Base-by-base conservation (phyloP, 2,113 vertebrate genomes). In the Ascaphus truei region DNA sequence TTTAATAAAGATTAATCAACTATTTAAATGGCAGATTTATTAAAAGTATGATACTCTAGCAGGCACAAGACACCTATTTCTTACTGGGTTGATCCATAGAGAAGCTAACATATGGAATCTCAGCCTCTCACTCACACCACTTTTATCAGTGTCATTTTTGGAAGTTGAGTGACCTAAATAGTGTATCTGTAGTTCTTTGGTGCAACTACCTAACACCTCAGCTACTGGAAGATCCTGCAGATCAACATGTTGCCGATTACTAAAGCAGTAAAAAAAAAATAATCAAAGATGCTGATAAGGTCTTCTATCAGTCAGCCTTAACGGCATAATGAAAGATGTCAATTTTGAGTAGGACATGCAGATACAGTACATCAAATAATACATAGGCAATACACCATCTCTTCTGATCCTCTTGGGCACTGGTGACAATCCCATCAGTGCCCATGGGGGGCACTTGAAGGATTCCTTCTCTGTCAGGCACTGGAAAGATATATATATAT, bases 151-250 rank as follows among this genome's bases (percentile, higher is more conserved):
- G 59, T 37, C 31, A 50, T 22, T 50, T 34, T 58, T 37, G 66
- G 29, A 68, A 37, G 30, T 20, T 39, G 33, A 16, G 12, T 59
- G 53, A 59, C 43, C 55, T 59, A 48, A 31, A 52, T 36, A 18
- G 15, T 16, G 9, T 33, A 6, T 15, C 23, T 25, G 25, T 48
- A 48, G 26, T 12, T 56, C 27, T 1, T 45, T 47, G 52, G 22
- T 52, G 5, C 43, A n/a, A 68, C 52, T 22, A 43, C 26, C 33
- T n/a, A 36, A 48, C 37, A 48, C 55, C 30, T 36, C 47, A 50
- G 41, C 29, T 59, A 10, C 27, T 67, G 63, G 51, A 57, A 55
- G 63, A 67, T 56, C 27, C 18, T 67, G 52, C 18, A 23, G n/a
- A 25, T 67, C 27, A 43, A 45, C 15, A 29, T 43, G 43, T 26